Evolutionary conservation across 2,888 invertebrate species (phyloP), one percentile per base, ranked within the genome.

Genomic region (Schizaphis graminum): DNA sequence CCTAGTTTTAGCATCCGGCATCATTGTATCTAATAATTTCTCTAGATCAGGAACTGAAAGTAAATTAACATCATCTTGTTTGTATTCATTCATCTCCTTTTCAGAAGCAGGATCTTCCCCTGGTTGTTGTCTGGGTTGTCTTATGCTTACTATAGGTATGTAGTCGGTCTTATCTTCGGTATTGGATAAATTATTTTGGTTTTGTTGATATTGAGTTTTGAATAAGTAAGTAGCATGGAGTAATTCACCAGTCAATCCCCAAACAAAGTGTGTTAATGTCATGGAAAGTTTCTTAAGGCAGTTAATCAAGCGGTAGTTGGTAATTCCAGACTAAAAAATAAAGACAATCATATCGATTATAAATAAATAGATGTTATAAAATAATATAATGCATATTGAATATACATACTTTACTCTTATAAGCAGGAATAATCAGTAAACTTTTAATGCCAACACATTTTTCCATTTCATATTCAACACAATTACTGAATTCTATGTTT

Each of bases 241-340:
- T 95, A 98, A 96, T 96, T 98, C 98, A 94, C 97, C 97, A 44
- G 98, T 98, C 16, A 98, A 97, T 92, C 98, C 98, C 98, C 98
- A 98, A 95, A 98, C 97, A 95, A 98, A 97, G 95, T 97, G 97
- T 28, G 97, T 97, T 41, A 98, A 96, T n/a, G 97, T 97, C 94
- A 97, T 96, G 91, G 97, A 96, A 41, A 98, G 96, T 95, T 97
- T 96, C 84, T 97, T 96, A 61, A 98, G 97, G 87, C 97, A 97
- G 95, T 96, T 96, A 95, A 97, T 96, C 26, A 97, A 96, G 96
- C 98, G 97, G 95, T 97, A 97, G 96, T 98, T 98, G 89, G 98
- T 98, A 41, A 98, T 98, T 11, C 98, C 98, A n/a, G 98, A 98
- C 95, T 95, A 95, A 49, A 95, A 95, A 57, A 44, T 3, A 89